Evolutionary conservation across 2,888 invertebrate species (phyloP), one percentile per base, ranked within the genome.

Genomic region (Drymonia ruficornis): DNA sequence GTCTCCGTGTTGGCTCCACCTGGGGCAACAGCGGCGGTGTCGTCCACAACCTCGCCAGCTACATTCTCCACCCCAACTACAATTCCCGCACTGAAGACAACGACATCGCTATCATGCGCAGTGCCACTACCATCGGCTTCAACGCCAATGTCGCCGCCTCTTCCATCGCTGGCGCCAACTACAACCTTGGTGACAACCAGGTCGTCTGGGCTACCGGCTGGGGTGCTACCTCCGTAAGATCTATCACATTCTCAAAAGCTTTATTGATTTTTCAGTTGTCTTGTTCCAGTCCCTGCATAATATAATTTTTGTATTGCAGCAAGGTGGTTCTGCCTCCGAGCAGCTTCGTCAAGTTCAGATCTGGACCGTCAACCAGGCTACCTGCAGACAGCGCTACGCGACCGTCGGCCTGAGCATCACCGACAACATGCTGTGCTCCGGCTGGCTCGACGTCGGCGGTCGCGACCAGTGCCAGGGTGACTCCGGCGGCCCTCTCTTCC

Each of bases 131-230:
- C 13, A 49, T 65, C 8, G 8, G 0, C 3, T 15, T 15, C 11
- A 50, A 47, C 52, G 59, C 40, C 49, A 47, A 28, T 13, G 59
- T 53, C 0, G 50, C 16, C 0, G 6, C 59, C 0, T 66, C 43
- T 48, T 49, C 52, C 9, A 67, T 72, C 28, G 57, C 73, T 16
- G 75, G 81, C 0, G 2, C 74, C 18, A 82, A 74, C 59, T 86
- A 85, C 61, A 60, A 63, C 31, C 56, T 84, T 0, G 61, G 28
- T 13, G 84, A 84, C 50, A 78, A 84, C 56, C 65, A 76, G 55
- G 59, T 55, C 2, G 83, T 86, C 0, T 82, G 77, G 79, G 83
- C 84, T 29, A 68, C 82, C 19, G 87, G 87, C 58, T 87, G 87
- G 86, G 87, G 87, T 4, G 19, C 56, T 9, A 79, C 65, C 50